Percentiles rank a stretch among this genome's conserved stretches.
These are phyloP conservation scores for Pteronotus mesoamericanus DNA, from an alignment of 2,797 vertebrate genomes.

Conservation along the genomic window DNA sequence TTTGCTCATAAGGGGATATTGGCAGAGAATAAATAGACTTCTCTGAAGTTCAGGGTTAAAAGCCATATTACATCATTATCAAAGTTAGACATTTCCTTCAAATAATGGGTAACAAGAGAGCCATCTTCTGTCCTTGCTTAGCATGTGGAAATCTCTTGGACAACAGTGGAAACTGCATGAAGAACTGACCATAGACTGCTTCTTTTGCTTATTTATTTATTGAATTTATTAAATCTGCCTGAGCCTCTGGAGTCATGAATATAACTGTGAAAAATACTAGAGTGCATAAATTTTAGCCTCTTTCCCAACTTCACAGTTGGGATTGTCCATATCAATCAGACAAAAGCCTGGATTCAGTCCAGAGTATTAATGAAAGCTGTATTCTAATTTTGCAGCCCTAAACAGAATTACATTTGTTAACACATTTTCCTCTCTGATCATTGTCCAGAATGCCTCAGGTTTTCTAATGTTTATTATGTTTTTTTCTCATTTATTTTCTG, in stretches of 20 bases:
- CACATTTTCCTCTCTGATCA: slow-evolving; percentile 69
- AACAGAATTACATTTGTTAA: slow-evolving; percentile 72
- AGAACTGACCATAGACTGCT: slow-evolving; percentile 8
- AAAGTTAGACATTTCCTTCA: slow-evolving; percentile 58
- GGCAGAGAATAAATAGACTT: slow-evolving; percentile 57
- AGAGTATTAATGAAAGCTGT: slow-evolving; percentile 69
- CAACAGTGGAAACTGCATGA: slow-evolving; percentile 60
- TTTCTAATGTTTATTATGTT: slow-evolving; percentile 65
- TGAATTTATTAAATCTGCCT: slow-evolving; percentile 68
- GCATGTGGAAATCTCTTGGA: slow-evolving; percentile 60
- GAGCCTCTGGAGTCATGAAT: slow-evolving; percentile 49
- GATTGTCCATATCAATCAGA: slow-evolving; percentile 73
- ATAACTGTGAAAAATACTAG: slow-evolving; percentile 44
- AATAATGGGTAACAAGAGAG: slow-evolving; percentile 62
- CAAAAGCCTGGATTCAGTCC: slow-evolving; percentile 56
- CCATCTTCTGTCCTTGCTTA: slow-evolving; percentile 21
- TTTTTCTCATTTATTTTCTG: slow-evolving; percentile 59
- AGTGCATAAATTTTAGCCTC: slow-evolving; percentile 55
- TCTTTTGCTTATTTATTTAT: slow-evolving; percentile 66
- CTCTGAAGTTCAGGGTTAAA: slow-evolving; percentile 59
- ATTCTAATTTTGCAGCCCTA: slow-evolving; percentile 60
- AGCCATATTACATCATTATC: slow-evolving; percentile 67
- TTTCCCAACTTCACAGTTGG: slow-evolving; percentile 63
- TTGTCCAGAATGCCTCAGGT: slow-evolving; percentile 70
- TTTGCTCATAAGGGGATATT: slow-evolving; percentile 51